phyloP scores from a whole-genome alignment of 2,888 invertebrate species.

The Notodonta dromedarius region DNA sequence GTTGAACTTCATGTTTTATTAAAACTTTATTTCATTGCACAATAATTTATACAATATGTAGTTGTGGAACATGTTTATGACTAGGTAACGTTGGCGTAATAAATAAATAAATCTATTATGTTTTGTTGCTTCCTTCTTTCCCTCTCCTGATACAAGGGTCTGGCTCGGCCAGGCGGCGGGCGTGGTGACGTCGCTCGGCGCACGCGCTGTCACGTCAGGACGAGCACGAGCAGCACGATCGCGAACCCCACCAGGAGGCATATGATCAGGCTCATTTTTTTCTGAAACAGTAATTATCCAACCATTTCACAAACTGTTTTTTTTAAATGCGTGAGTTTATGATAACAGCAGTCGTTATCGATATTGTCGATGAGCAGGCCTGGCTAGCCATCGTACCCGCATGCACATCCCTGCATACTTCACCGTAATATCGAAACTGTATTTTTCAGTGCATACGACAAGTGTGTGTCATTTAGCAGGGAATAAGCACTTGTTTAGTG shows the following conservation, averaged over 20 bases:
- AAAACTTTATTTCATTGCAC: conserved; percentile 6
- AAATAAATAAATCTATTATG: not conserved
- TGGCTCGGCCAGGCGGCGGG: not conserved
- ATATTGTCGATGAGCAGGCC: too few species aligned
- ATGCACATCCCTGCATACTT: too few species aligned
- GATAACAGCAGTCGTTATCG: too few species aligned
- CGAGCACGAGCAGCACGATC: conserved; percentile 67
- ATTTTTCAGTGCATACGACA: too few species aligned
- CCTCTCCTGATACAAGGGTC: too few species aligned
- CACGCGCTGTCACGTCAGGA: conserved; percentile 50
- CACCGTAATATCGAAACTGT: too few species aligned
- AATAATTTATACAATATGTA: conserved; percentile 3
- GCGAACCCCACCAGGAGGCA: conserved; percentile 65
- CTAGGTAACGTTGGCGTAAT: not conserved
- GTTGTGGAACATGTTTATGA: conserved; percentile 1
- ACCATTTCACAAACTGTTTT: too few species aligned
- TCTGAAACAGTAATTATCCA: conserved; percentile 53
- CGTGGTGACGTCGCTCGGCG: not conserved
- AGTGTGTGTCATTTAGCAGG: too few species aligned
- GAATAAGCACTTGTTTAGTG: too few species aligned
- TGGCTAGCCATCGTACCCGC: too few species aligned
- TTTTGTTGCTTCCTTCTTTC: not conserved
- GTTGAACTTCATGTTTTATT: not conserved
- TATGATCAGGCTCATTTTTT: conserved; percentile 66
- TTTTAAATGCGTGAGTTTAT: too few species aligned